Conservation (phyloP, 2,797 vertebrate genomes). For the Dallia pectoralis region DNA sequence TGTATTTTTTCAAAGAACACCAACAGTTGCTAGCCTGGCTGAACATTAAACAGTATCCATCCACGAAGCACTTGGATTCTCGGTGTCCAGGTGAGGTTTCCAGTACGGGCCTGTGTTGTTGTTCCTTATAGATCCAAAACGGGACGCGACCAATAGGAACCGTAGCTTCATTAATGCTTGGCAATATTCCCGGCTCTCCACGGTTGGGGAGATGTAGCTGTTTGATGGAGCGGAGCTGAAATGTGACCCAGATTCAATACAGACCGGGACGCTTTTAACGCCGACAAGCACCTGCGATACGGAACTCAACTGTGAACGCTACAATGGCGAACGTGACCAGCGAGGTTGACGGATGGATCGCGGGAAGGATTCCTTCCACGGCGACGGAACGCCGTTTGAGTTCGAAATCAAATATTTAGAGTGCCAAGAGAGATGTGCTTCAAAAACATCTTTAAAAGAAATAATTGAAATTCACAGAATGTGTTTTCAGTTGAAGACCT, state of each 20-base stretch:
- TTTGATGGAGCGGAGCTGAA: slow-evolving; percentile 67
- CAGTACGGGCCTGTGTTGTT: slow-evolving; percentile 43
- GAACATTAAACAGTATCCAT: neutral
- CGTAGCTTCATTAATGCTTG: slow-evolving; percentile 80
- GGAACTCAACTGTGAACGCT: slow-evolving; percentile 64
- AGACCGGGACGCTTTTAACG: slow-evolving; percentile 69
- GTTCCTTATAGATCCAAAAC: slow-evolving; percentile 65
- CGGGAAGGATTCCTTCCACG: slow-evolving; percentile 35
- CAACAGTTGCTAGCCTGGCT: neutral
- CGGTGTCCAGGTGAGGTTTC: slow-evolving; percentile 37
- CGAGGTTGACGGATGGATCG: slow-evolving; percentile 28
- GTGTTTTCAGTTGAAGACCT: neutral
- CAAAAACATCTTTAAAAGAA: slow-evolving; percentile 11
- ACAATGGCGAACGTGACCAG: slow-evolving; percentile 53
- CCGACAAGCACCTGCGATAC: slow-evolving; percentile 66
- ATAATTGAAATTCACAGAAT: slow-evolving; percentile 3
- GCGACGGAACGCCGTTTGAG: slow-evolving; percentile 21
- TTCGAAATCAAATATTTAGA: slow-evolving; percentile 52
- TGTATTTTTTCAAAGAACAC: neutral
- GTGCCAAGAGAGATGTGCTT: slow-evolving; percentile 17
- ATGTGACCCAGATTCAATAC: slow-evolving; percentile 78
- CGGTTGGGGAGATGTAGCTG: slow-evolving; percentile 61
- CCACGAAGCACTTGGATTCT: slow-evolving; percentile 57
- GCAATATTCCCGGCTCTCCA: slow-evolving; percentile 70
- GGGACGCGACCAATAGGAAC: slow-evolving; percentile 70